Evolutionary conservation across 2,888 invertebrate species (phyloP).

Genomic region (Ichneumon xanthorius): DNA sequence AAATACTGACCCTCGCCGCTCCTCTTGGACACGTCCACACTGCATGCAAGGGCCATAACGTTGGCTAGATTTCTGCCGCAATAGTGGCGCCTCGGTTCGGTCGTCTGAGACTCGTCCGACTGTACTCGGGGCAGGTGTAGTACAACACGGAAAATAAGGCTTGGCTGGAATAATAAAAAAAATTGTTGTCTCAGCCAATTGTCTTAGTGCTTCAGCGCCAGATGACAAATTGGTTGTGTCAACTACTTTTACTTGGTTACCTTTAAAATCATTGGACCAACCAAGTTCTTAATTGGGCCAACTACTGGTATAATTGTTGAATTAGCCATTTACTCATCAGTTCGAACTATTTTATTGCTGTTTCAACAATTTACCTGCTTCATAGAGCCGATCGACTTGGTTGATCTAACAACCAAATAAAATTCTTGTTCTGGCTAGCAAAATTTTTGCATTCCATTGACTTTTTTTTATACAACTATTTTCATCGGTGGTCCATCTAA

Average conservation of each 20-base stretch:
- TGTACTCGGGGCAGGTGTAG: too few relatives aligned
- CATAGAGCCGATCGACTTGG: neutral
- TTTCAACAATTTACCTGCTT: too few relatives aligned
- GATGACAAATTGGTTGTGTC: neutral
- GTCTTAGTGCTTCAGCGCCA: neutral
- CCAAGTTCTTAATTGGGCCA: neutral
- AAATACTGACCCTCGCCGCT: too few relatives aligned
- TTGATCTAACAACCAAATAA: neutral
- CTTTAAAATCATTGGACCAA: neutral
- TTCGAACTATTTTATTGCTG: neutral
- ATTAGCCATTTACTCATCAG: neutral
- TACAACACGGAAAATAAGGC: too few relatives aligned
- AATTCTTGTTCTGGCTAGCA: neutral
- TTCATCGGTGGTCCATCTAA: too few relatives aligned
- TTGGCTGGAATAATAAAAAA: neutral
- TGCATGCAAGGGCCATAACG: too few relatives aligned
- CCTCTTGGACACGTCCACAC: too few relatives aligned
- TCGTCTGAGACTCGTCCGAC: too few relatives aligned
- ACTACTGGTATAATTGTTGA: neutral
- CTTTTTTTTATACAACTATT: too few relatives aligned
- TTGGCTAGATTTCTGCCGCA: too few relatives aligned
- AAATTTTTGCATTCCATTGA: neutral
- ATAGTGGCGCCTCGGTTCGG: too few relatives aligned
- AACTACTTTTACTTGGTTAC: neutral
- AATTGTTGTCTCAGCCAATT: neutral